Percentiles rank a stretch among this genome's conserved stretches.
phyloP scores from a whole-genome alignment of 2,888 invertebrate genomes.

The Scelioninae gen. 1 region DNA sequence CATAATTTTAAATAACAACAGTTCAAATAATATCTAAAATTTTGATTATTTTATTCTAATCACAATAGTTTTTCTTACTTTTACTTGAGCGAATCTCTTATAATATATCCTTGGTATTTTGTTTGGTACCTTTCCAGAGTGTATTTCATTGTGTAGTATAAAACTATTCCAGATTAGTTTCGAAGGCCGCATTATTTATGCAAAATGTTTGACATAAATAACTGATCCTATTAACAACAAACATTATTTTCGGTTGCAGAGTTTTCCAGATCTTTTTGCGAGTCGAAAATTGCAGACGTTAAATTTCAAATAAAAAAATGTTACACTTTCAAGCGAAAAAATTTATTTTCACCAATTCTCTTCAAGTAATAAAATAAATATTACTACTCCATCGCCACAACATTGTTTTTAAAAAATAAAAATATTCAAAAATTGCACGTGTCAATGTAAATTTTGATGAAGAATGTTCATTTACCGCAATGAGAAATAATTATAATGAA shows the following conservation, averaged over 20 bases:
- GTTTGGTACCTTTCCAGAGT: slow-evolving; percentile 4
- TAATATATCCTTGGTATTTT: background rate
- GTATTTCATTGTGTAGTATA: slow-evolving; percentile 1
- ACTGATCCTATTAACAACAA: background rate
- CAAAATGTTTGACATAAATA: background rate
- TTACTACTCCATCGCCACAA: too few species aligned
- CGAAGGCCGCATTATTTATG: background rate
- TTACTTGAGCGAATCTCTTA: slow-evolving; percentile 2
- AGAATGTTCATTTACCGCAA: slow-evolving; percentile 37
- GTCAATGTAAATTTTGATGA: slow-evolving; percentile 1
- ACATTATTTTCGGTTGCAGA: background rate
- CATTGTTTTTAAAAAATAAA: background rate
- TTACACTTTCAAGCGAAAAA: too few species aligned
- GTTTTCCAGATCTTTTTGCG: too few species aligned
- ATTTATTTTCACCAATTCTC: too few species aligned
- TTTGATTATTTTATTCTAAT: too few species aligned
- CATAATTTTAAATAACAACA: too few species aligned
- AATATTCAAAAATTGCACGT: background rate
- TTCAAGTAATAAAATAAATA: too few species aligned
- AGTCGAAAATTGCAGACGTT: too few species aligned
- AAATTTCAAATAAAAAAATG: too few species aligned
- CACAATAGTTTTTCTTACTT: slow-evolving; percentile 2
- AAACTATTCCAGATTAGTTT: slow-evolving; percentile 15
- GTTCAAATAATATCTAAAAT: too few species aligned
- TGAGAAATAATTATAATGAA: slow-evolving; percentile 20